Conservation (phyloP, 2,113 vertebrate genomes). For the Pygoscelis adeliae region DNA sequence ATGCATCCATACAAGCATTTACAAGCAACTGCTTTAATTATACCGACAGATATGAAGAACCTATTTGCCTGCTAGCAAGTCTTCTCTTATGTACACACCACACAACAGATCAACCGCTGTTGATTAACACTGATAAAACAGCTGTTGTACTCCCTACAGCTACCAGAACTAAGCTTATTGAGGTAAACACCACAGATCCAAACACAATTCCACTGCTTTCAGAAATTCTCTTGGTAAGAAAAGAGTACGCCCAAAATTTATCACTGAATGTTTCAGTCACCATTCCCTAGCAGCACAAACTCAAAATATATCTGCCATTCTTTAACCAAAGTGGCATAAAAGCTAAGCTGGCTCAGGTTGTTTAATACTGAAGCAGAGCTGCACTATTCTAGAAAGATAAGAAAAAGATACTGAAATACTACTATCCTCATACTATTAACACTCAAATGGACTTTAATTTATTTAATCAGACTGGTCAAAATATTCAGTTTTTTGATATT, state of each 20-base stretch:
- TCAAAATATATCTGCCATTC: neutral
- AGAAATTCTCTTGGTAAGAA: neutral
- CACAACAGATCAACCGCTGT: accelerated
- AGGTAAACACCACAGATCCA: neutral
- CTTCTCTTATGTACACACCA: neutral
- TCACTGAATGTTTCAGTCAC: neutral
- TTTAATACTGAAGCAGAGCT: neutral
- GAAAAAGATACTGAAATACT: neutral
- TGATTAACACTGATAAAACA: neutral
- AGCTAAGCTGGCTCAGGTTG: neutral
- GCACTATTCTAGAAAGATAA: neutral
- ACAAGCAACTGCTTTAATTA: neutral
- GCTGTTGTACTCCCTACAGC: neutral
- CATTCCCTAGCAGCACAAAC: neutral
- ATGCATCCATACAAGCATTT: neutral
- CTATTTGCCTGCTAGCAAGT: neutral
- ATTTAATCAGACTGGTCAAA: neutral
- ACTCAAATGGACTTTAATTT: neutral
- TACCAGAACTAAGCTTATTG: neutral
- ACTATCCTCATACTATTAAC: neutral
- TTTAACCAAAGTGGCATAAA: neutral
- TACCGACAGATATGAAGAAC: neutral
- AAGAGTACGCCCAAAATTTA: neutral
- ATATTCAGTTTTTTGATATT: neutral
- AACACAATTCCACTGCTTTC: neutral